Base-by-base conservation (phyloP, 2,797 vertebrate genomes). In the Artibeus lituratus region DNA sequence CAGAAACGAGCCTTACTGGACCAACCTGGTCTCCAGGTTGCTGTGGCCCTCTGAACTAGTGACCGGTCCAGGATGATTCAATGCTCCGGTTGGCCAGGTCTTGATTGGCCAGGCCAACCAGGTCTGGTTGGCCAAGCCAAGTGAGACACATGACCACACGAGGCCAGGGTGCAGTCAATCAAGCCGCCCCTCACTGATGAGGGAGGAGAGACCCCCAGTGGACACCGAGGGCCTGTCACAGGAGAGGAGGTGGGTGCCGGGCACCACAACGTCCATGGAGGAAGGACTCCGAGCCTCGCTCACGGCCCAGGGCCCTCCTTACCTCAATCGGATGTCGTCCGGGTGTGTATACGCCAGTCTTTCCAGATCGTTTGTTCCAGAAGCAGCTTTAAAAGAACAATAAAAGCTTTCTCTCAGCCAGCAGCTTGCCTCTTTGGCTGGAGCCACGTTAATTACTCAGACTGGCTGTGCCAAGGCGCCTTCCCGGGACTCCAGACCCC, bases 331-430 rank as follows among this genome's bases (percentile, higher is more conserved):
- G 8, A 1, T 0, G 70, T 8, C 10, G 0, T 3, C 39, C 10
- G 10, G 8, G 53, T 10, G 12, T 2, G 2, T 0, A 0, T 1
- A 0, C 3, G 10, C 1, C 39, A 1, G 9, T 1, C 4, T 5
- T 35, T 32, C 44, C 29, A 2, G 7, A 44, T 37, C 51, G 1
- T 19, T 21, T 2, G 70, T 32, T 49, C 9, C 1, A 21, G 44
- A 24, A 7, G 18, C 24, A 55, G 11, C 9, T 72, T 91, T 39
- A 4, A 39, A 57, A 51, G 21, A 29, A 55, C 53, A 70, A 57
- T 7, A 1, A 37, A 37, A 39, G 19, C 2, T 16, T 37, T 39
- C 90, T 53, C 67, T 42, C 5, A 3, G 15, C 26, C 1, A 22
- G 67, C 10, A 4, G 37, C 55, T 35, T 16, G 53, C 4, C 15